phyloP scores from a whole-genome alignment of 2,888 invertebrate genomes.

The Sarcophaga carnaria region DNA sequence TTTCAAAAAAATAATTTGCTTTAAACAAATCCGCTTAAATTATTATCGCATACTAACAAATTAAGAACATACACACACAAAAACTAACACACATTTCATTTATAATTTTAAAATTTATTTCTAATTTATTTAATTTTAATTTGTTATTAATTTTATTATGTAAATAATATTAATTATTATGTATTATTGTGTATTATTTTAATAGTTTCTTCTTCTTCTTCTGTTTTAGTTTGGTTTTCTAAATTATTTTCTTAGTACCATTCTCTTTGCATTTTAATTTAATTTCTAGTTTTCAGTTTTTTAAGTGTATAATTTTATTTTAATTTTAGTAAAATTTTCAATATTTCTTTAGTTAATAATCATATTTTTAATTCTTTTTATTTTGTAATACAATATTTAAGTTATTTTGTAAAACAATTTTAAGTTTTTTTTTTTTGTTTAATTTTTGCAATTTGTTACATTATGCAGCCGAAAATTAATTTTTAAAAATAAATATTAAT shows the following conservation, averaged over 20 bases:
- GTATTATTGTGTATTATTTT: too few relatives aligned
- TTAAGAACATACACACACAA: too few relatives aligned
- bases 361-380: slow-evolving; percentile 20
- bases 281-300: slow-evolving; percentile 12
- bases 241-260: not conserved
- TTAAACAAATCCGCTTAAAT: not conserved
- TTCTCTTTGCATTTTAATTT: slow-evolving; percentile 22
- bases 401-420: slow-evolving; percentile 53
- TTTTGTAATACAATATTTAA: slow-evolving; percentile 47
- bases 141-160: slow-evolving; percentile 6
- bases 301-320: slow-evolving; percentile 30
- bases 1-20: not conserved
- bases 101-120: not conserved
- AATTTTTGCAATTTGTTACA: slow-evolving; percentile 65
- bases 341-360: slow-evolving; percentile 61
- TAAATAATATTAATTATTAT: too few relatives aligned
- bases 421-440: slow-evolving; percentile 30
- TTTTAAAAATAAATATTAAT: slow-evolving; percentile 28
- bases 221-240: not conserved
- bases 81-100: not conserved
- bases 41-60: too few relatives aligned
- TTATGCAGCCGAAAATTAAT: slow-evolving; percentile 56
- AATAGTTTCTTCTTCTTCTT: too few relatives aligned
- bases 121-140: not conserved
- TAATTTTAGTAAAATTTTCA: slow-evolving; percentile 57